phyloP scores from a whole-genome alignment of 2,888 invertebrate genomes.

The Hyposoter dolosus region DNA sequence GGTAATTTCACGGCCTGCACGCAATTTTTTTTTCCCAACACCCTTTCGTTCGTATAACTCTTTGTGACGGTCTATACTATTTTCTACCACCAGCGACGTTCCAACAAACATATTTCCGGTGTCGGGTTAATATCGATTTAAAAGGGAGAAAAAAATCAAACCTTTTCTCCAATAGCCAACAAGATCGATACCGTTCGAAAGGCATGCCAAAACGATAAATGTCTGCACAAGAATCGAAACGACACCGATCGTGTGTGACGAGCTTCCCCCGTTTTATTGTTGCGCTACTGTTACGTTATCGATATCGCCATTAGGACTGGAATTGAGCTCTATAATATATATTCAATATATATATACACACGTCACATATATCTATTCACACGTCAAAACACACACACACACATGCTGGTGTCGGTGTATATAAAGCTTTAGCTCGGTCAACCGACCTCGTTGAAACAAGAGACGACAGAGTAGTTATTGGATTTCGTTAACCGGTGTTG shows the following conservation, averaged over 20 bases:
- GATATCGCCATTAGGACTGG: conserved; percentile 58
- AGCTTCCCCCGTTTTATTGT: conserved; percentile 34
- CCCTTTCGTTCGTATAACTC: conserved; percentile 11
- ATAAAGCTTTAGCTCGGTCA: conserved; percentile 46
- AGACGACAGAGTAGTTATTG: conserved; percentile 63
- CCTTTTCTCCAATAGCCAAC: not conserved
- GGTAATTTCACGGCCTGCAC: conserved; percentile 18
- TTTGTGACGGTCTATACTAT: conserved; percentile 3
- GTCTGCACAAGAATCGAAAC: conserved; percentile 45
- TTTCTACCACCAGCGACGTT: not conserved
- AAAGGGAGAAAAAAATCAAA: conserved; percentile 29
- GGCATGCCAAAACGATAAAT: conserved; percentile 45
- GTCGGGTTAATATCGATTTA: conserved; percentile 1
- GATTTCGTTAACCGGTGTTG: conserved; percentile 68
- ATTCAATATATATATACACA: conserved; percentile 8
- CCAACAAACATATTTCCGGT: conserved; percentile 4
- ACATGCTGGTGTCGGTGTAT: conserved; percentile 10
- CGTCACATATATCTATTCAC: too few species aligned
- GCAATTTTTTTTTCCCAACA: conserved; percentile 1
- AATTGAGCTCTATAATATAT: conserved; percentile 39
- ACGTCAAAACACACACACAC: not conserved
- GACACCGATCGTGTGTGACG: conserved; percentile 54
- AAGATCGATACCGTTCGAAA: conserved; percentile 27
- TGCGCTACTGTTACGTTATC: conserved; percentile 50
- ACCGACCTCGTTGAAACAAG: conserved; percentile 62